These are phyloP conservation scores for Cherax destructor DNA, from an alignment of 1,140 invertebrate genomes.

Conservation along the genomic window DNA sequence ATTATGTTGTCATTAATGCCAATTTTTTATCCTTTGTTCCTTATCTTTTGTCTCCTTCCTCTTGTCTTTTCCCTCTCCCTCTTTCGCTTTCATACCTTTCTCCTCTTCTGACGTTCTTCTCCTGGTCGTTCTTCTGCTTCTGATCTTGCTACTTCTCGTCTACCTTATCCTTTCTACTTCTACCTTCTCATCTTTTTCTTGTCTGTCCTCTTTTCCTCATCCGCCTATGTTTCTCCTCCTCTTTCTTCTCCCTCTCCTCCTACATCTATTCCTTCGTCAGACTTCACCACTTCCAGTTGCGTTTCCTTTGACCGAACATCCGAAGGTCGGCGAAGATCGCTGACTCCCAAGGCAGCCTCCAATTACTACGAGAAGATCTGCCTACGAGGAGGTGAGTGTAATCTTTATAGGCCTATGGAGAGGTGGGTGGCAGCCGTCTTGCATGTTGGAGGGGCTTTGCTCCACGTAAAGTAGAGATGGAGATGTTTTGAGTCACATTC, in stretches of 20 bases:
- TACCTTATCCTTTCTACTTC: background rate
- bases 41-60: too few relatives aligned
- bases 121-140: background rate
- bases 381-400: slow-evolving; percentile 74
- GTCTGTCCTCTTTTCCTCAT: background rate
- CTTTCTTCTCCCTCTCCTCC: background rate
- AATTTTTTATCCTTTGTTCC: too few relatives aligned
- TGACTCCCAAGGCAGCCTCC: slow-evolving; percentile 75
- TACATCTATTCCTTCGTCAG: background rate
- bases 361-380: slow-evolving; percentile 79
- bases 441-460: too few relatives aligned
- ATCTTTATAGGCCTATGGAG: too few relatives aligned
- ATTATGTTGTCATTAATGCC: too few relatives aligned
- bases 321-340: slow-evolving; percentile 75
- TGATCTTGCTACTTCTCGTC: background rate
- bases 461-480: too few relatives aligned
- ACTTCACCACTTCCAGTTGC: slow-evolving; percentile 73
- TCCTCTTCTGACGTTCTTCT: background rate
- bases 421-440: too few relatives aligned
- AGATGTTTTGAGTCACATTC: too few relatives aligned
- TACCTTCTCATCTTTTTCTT: background rate
- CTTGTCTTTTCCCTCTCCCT: too few relatives aligned
- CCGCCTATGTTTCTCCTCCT: background rate
- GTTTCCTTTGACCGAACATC: slow-evolving; percentile 77
- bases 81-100: too few relatives aligned